phyloP scores from a whole-genome alignment of 2,888 invertebrate species.

The Luperina nickerlii region DNA sequence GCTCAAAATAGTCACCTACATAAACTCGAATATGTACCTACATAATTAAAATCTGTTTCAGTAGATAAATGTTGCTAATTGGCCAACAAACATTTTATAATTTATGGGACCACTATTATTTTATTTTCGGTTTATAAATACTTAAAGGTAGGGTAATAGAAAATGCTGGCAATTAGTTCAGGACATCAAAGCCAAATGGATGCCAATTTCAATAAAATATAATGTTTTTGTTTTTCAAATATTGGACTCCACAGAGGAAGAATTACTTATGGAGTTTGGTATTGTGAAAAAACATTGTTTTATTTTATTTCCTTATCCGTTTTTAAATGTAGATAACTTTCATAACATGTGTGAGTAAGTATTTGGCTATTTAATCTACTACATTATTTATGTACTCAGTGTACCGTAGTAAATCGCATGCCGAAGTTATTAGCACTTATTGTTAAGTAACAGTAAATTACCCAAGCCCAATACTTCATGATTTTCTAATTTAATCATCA shows the following conservation, averaged over 20 bases:
- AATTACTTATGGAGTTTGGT: background rate
- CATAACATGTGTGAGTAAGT: constrained; percentile 2
- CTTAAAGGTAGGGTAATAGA: background rate
- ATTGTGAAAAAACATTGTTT: constrained; percentile 2
- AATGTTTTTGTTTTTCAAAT: background rate
- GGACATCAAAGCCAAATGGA: background rate
- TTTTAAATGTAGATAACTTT: constrained; percentile 14
- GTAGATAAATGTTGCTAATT: constrained; percentile 7
- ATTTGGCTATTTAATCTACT: constrained; percentile 36
- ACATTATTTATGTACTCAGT: constrained; percentile 36
- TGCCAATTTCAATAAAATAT: background rate
- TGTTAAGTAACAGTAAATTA: constrained; percentile 14
- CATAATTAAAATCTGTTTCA: constrained; percentile 7
- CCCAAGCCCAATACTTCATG: constrained; percentile 23
- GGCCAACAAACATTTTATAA: background rate
- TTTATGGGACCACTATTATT: background rate
- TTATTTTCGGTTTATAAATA: constrained; percentile 6
- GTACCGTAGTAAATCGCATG: constrained; percentile 41
- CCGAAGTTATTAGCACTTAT: background rate
- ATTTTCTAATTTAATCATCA: constrained; percentile 33
- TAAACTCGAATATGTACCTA: background rate
- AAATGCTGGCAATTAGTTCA: background rate
- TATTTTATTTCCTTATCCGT: constrained; percentile 21
- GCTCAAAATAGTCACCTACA: constrained; percentile 2
- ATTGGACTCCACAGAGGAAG: background rate